phyloP scores from a whole-genome alignment of 2,797 vertebrate genomes.

The Carduelis carduelis region DNA sequence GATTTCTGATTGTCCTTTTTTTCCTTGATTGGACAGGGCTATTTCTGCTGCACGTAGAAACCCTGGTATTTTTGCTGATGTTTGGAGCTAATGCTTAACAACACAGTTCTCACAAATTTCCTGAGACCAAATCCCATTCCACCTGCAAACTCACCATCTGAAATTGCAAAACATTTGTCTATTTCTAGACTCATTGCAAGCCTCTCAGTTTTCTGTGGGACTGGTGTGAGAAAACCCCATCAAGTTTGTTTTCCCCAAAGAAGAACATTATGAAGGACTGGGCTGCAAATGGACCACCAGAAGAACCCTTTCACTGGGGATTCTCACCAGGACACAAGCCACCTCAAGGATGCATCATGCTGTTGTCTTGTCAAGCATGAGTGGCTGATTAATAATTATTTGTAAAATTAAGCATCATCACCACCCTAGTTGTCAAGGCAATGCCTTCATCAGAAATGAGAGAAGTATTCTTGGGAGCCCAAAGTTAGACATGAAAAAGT shows the following conservation, averaged over 20 bases:
- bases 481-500: background rate
- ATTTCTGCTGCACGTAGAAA: background rate
- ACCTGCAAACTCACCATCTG: background rate
- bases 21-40: background rate
- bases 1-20: background rate
- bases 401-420: background rate
- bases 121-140: background rate
- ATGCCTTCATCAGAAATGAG: background rate
- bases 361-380: accelerated
- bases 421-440: background rate
- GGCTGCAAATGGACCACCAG: background rate
- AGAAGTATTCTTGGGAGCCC: background rate
- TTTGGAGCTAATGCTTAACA: background rate
- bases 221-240: background rate
- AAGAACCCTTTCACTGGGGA: background rate
- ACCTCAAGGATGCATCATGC: background rate
- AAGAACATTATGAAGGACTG: background rate
- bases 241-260: background rate
- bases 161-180: background rate
- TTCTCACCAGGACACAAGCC: background rate
- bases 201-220: background rate
- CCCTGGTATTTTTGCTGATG: background rate
- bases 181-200: background rate
- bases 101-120: background rate
- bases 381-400: background rate